A percentile compares a stretch with the other conserved stretches of the same genome.
Conservation (phyloP, 64 coral and sea anemone species). For the Porites lutea region DNA sequence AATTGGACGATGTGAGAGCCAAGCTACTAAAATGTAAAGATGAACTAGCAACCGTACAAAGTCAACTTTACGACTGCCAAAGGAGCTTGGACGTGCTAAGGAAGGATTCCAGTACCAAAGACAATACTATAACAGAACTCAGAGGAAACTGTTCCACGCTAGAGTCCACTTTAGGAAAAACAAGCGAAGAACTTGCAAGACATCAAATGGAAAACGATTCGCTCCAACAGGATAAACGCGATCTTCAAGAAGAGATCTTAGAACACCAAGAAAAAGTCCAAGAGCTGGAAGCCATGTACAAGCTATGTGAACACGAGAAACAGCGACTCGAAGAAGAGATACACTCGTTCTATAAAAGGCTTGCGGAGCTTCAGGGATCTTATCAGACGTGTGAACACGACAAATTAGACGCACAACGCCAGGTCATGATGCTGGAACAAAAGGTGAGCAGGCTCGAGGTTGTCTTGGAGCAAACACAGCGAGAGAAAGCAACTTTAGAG, state of each 20-base stretch:
- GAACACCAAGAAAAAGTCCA: constrained; percentile 71
- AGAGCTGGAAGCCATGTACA: constrained; percentile 80
- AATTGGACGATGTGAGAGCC: constrained; percentile 79
- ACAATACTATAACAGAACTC: constrained; percentile 52
- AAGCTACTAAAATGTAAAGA: constrained; percentile 84
- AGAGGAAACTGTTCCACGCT: constrained; percentile 62
- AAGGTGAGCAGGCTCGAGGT: constrained; percentile 70
- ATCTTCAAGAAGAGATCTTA: constrained; percentile 82
- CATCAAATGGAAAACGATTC: constrained; percentile 80
- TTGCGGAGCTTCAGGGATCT: constrained; percentile 85
- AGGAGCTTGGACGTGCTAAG: constrained; percentile 66
- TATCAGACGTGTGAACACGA: constrained; percentile 92
- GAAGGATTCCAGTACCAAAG: constrained; percentile 73
- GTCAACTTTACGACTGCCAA: constrained; percentile 80
- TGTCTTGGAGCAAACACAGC: constrained; percentile 68
- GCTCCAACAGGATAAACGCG: constrained; percentile 65
- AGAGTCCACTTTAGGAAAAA: constrained; percentile 63
- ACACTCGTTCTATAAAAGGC: constrained; percentile 82
- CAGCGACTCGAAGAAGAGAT: constrained; percentile 78
- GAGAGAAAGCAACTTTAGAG: constrained; percentile 70
- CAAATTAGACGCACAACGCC: constrained; percentile 83
- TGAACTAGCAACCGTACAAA: constrained; percentile 70
- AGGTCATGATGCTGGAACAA: constrained; percentile 86
- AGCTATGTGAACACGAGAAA: constrained; percentile 83
- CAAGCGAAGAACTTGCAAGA: constrained; percentile 63